Base-by-base conservation (phyloP, 1,140 invertebrate species). In the Paramacrobiotus metropolitanus region DNA sequence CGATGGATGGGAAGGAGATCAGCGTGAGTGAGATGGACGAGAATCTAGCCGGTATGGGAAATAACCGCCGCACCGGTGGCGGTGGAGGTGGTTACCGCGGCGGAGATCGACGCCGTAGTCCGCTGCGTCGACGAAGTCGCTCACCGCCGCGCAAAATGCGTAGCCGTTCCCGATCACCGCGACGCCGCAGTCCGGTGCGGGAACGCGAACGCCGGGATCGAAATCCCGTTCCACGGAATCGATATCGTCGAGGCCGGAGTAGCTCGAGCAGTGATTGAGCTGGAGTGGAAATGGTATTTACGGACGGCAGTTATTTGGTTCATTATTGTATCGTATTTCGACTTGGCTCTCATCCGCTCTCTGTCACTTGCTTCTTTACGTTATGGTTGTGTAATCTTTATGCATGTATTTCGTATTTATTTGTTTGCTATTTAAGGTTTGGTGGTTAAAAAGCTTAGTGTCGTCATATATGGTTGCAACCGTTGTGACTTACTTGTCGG, bases 1-100 rank as follows among this genome's bases (percentile, higher is more conserved):
- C 68, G 67, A 65, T 68, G 29, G 68, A 70, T 63, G 69, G 67
- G n/a, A 44, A 62, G 24, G n/a, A 24, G 34, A 21, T 30, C 30
- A 20, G 29, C 48, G 48, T 55, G 15, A 20, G 15, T 9, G 15
- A 55, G 48, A 55, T 55, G 48, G 24, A 55, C 48, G 48, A 55
- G 24, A 55, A 15, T 4, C 48, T 55, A 24, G 48, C 48, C 24
- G 48, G 48, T 4, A 40, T n/a, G n/a, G n/a, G n/a, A n/a, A n/a
- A n/a, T n/a, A n/a, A 40, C n/a, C 15, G 48, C 28, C 48, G 48
- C 24, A 4, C 15, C 28, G 48, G 48, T 24, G 15, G 48, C 9
- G 15, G 48, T 20, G 48, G 15, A 9, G 48, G 48, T 24, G 48
- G 48, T 0, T 20, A 55, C 24, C 48, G 48, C 24, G 48, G 24